These are phyloP conservation scores for Folsomia candida DNA, from an alignment of 2,888 invertebrate species.

Conservation along the genomic window DNA sequence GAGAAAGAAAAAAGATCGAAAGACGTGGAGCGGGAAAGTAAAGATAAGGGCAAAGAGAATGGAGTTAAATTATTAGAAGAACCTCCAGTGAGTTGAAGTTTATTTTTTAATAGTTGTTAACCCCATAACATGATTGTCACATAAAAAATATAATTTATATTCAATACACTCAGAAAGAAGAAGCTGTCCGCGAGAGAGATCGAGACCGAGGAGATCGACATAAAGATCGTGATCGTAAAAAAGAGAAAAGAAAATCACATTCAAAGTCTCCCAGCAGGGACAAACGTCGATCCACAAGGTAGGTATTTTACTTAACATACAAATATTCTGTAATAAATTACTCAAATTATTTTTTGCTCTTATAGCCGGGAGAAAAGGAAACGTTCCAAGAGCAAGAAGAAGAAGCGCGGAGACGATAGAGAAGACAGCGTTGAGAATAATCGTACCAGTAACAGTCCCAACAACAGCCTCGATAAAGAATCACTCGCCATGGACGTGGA, in stretches of 20 bases:
- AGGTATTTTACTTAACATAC: neutral
- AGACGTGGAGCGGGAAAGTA: constrained; percentile 4
- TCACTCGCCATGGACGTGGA: neutral
- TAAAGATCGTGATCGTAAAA: constrained; percentile 9
- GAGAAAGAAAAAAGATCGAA: constrained; percentile 25
- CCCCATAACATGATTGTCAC: neutral
- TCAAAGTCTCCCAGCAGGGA: neutral
- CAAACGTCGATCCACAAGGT: constrained; percentile 3
- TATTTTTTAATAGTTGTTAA: neutral
- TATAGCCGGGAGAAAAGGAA: constrained; percentile 34
- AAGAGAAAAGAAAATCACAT: neutral
- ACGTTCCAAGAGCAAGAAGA: constrained; percentile 34
- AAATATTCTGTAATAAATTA: too few relatives aligned
- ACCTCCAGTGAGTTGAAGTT: neutral
- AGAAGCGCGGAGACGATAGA: constrained; percentile 33
- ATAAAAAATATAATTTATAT: neutral
- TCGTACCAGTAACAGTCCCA: neutral
- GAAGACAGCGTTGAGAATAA: constrained; percentile 28
- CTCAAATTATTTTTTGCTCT: neutral
- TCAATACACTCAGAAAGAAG: neutral
- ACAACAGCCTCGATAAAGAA: constrained; percentile 10
- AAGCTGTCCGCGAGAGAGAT: neutral
- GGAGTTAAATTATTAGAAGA: constrained; percentile 22
- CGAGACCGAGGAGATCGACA: constrained; percentile 5
- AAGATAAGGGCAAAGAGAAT: constrained; percentile 18